Evolutionary conservation across 1,140 invertebrate species (phyloP).

Genomic region (Calephelis nemesis): DNA sequence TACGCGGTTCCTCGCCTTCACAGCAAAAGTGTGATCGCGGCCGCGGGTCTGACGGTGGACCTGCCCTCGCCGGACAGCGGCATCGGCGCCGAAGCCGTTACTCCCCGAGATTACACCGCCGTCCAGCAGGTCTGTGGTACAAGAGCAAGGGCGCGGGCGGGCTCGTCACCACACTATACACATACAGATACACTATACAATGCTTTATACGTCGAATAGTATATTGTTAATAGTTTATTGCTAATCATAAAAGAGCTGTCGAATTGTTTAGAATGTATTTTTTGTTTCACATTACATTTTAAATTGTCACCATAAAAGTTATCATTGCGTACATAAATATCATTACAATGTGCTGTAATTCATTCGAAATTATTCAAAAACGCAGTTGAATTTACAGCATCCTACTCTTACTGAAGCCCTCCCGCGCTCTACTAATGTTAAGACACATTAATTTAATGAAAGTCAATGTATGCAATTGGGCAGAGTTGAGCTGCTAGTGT

Average conservation of each 20-base stretch:
- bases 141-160: constrained; percentile 55
- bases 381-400: constrained; percentile 27
- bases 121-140: constrained; percentile 89
- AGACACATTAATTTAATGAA: constrained; percentile 14
- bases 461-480: constrained; percentile 7
- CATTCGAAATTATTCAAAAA: constrained; percentile 5
- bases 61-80: constrained; percentile 95
- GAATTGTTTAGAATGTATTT: background rate
- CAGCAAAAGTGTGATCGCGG: constrained; percentile 78
- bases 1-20: constrained; percentile 74
- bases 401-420: constrained; percentile 45
- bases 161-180: constrained; percentile 45
- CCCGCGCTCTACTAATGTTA: constrained; percentile 52
- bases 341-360: constrained; percentile 19
- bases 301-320: constrained; percentile 22
- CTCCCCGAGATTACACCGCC: constrained; percentile 91
- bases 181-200: constrained; percentile 19
- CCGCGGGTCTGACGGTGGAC: constrained; percentile 92
- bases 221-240: background rate
- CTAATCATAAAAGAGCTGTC: constrained; percentile 1
- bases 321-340: constrained; percentile 24
- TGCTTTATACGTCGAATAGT: background rate
- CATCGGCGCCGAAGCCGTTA: constrained; percentile 94
- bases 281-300: constrained; percentile 6
- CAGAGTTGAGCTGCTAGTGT: constrained; percentile 18